Conservation (phyloP, 2,113 vertebrate genomes). For the Cichladusa arquata region DNA sequence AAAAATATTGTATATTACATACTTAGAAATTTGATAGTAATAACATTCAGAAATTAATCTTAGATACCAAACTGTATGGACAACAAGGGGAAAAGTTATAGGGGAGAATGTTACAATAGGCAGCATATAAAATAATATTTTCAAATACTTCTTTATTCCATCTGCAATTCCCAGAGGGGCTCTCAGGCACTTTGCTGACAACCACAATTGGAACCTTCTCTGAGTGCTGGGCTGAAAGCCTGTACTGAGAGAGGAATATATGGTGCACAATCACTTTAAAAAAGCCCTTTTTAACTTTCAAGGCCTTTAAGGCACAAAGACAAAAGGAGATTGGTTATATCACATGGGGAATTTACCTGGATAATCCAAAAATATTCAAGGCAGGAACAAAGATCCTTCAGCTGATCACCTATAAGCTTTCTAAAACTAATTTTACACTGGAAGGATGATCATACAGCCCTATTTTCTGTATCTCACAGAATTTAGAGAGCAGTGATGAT, state of each 20-base stretch:
- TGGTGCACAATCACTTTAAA: background rate
- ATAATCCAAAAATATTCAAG: background rate
- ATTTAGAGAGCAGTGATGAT: background rate
- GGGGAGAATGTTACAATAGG: background rate
- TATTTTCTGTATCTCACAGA: background rate
- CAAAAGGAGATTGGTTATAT: background rate
- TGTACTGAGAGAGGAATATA: background rate
- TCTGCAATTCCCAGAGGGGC: background rate
- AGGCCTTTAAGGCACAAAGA: background rate
- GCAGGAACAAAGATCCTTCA: background rate
- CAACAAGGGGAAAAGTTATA: background rate
- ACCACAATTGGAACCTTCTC: background rate
- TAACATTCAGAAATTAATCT: background rate
- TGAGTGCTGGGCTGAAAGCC: background rate
- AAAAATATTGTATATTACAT: background rate
- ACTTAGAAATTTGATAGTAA: background rate
- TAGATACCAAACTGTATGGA: background rate
- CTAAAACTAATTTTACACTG: background rate
- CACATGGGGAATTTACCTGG: background rate
- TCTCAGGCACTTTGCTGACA: background rate
- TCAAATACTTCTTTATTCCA: background rate
- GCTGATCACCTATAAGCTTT: background rate
- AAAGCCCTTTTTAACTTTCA: background rate
- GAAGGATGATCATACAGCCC: background rate
- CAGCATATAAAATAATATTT: background rate